Evolutionary conservation across 2,113 vertebrate genomes (phyloP), one percentile per base, ranked within the genome.

Genomic region (Caracal caracal): DNA sequence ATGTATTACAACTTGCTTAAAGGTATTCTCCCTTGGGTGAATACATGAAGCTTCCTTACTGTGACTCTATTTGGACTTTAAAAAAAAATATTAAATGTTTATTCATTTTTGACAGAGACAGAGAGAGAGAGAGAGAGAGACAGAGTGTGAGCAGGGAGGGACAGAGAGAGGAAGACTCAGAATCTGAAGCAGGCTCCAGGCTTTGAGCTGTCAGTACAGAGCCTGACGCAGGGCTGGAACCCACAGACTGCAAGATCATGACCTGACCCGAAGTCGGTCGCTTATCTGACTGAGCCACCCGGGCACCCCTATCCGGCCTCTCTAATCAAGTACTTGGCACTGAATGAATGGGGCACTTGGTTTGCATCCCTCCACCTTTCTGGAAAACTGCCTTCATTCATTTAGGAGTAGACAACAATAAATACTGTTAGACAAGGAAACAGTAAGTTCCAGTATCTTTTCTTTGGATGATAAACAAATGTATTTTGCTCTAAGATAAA

Each of bases 331-430:
- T 28, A 22, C 35, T 16, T 49, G 16, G 40, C 19, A 47, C 33
- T 10, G 19, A 81, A 51, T 61, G 12, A 76, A 15, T 53, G 20
- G 40, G 56, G 3, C 17, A 19, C 33, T 75, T 78, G 51, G 24
- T 13, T 35, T 96, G 37, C 19, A 59, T 70, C 10, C 24, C 6
- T 94, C 30, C 79, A 33, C 47, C 28, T 66, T 83, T 80, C 56
- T 78, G 13, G 65, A 96, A 66, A 90, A 79, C 33, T 53, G 22
- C 11, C 51, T 93, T 95, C 75, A 73, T 88, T 88, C 71, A 53
- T 3, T 37, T 81, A 37, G 53, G 82, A 20, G 2, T 9, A 84
- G 3, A 75, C 17, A 93, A 15, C 0, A 35, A 59, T 73, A 63
- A 70, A 63, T 86, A 56, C 35, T 59, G 5, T 87, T 96, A 96